phyloP scores from a whole-genome alignment of 2,113 vertebrate genomes.

The Notiomystis cincta region DNA sequence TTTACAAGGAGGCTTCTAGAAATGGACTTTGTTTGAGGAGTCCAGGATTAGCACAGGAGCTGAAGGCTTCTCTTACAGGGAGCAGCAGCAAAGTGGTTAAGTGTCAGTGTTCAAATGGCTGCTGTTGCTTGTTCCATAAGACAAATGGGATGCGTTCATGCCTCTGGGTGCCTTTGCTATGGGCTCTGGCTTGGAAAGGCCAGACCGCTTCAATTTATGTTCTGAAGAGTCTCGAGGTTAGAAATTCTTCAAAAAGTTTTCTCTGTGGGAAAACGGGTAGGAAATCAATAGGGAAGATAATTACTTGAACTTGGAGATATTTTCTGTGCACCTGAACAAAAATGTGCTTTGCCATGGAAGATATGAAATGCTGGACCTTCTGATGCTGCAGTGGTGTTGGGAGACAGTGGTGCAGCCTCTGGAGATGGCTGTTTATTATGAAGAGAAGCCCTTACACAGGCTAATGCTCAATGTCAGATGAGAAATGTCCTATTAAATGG shows the following conservation, averaged over 20 bases:
- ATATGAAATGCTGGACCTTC: not conserved
- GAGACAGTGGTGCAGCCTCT: not conserved
- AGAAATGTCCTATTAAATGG: not conserved
- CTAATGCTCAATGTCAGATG: not conserved
- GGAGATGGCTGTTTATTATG: not conserved
- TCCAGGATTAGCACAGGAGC: not conserved
- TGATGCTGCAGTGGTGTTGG: not conserved
- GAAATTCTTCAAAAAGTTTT: not conserved
- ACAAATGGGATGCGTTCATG: conserved; percentile 3
- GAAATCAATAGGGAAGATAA: conserved; percentile 21
- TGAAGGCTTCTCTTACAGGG: not conserved
- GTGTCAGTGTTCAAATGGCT: not conserved
- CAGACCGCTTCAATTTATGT: not conserved
- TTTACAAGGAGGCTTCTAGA: not conserved
- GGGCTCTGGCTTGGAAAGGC: not conserved
- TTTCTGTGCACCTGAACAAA: not conserved
- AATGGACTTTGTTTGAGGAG: not conserved
- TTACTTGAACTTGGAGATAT: not conserved
- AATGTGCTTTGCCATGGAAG: not conserved
- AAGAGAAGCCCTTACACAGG: not conserved
- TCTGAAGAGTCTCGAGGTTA: not conserved
- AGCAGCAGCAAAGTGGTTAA: not conserved
- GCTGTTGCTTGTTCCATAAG: not conserved
- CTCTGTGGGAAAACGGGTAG: not conserved
- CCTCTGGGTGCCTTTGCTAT: not conserved